A percentile compares a stretch with the other conserved stretches of the same genome.
Evolutionary conservation across 23 tunicate species (phyloP).

Genomic region (Ciona savignyi): DNA sequence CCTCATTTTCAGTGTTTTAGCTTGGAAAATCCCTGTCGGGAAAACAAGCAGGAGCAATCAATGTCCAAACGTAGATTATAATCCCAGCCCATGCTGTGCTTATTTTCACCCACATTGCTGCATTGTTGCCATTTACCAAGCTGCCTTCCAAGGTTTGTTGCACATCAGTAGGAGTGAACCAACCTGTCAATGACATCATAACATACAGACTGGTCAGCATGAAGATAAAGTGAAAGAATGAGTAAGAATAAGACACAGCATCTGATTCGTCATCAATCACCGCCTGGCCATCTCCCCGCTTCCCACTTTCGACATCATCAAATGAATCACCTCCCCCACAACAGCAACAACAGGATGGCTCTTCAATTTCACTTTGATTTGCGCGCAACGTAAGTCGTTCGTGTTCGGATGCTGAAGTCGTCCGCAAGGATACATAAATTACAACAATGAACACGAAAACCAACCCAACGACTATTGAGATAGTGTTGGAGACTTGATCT

Average conservation of each 20-base stretch:
- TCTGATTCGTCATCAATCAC: slow-evolving; percentile 86
- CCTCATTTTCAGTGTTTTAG: too few species aligned
- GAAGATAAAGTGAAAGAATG: slow-evolving; percentile 93
- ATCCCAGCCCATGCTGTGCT: slow-evolving; percentile 85
- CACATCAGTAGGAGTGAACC: slow-evolving; percentile 38
- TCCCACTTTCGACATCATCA: slow-evolving; percentile 29
- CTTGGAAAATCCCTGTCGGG: slow-evolving; percentile 34
- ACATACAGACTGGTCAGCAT: slow-evolving; percentile 80
- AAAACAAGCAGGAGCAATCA: slow-evolving; percentile 76
- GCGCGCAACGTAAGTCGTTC: slow-evolving; percentile 35
- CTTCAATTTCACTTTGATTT: slow-evolving; percentile 26
- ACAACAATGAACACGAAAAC: slow-evolving; percentile 70
- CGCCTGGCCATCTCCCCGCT: slow-evolving; percentile 20
- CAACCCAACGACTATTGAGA: slow-evolving; percentile 51
- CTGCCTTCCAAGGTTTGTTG: slow-evolving; percentile 9
- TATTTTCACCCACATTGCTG: slow-evolving; percentile 97
- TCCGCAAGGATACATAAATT: slow-evolving; percentile 62
- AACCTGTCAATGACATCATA: slow-evolving; percentile 95
- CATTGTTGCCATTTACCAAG: slow-evolving; percentile 22
- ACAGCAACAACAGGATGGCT: slow-evolving; percentile 72
- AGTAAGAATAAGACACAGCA: slow-evolving; percentile 68
- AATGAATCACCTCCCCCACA: slow-evolving; percentile 31
- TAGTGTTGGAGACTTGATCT: slow-evolving; percentile 20
- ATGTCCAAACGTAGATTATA: slow-evolving; percentile 87
- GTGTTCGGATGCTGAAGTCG: slow-evolving; percentile 43